Conservation (phyloP, 2,113 vertebrate genomes). For the Pteropus alecto region DNA sequence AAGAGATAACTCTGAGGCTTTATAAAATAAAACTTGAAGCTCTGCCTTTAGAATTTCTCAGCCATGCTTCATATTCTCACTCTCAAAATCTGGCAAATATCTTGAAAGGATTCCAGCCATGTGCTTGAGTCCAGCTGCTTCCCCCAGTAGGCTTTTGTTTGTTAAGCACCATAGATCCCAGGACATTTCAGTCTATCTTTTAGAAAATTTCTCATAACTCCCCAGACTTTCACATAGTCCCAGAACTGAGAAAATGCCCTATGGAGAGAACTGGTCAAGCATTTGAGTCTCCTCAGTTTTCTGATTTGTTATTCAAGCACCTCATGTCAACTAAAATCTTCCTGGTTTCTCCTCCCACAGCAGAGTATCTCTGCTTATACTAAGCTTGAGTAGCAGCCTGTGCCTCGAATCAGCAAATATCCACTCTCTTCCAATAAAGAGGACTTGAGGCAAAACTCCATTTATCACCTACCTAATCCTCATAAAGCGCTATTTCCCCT, state of each 20-base stretch:
- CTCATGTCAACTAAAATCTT: neutral
- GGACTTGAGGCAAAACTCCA: neutral
- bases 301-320: neutral
- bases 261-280: neutral
- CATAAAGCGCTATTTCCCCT: neutral
- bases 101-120: neutral
- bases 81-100: neutral
- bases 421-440: neutral
- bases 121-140: neutral
- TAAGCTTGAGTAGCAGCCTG: neutral
- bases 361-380: neutral
- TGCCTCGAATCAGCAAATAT: neutral
- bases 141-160: neutral
- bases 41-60: neutral
- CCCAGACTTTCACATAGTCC: neutral
- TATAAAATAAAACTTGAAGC: neutral
- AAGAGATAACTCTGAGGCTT: neutral
- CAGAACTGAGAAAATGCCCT: neutral
- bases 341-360: neutral
- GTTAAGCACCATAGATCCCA: neutral
- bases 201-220: neutral
- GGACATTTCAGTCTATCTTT: neutral
- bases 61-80: neutral
- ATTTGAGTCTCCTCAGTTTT: neutral
- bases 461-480: neutral